Evolutionary conservation across 2,888 invertebrate genomes (phyloP), one percentile per base, ranked within the genome.

Genomic region (Sinotaia quadrata): DNA sequence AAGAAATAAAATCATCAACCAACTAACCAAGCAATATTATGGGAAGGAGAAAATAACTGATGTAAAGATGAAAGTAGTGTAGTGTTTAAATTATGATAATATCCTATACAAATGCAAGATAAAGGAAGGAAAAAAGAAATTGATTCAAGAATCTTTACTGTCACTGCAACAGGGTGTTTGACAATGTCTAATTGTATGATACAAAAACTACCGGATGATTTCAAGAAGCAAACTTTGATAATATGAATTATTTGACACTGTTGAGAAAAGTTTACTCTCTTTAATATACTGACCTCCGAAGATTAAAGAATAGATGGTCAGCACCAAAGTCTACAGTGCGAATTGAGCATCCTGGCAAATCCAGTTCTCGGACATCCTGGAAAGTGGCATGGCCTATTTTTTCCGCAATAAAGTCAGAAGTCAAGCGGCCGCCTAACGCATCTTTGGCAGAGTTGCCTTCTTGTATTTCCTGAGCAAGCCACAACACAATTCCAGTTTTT

Each of bases 351-450:
- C 82, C 82, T 4, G 88, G 87, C 37, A 88, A 79, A 71, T 88
- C 88, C 69, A 88, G 79, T 69, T 87, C 86, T 68, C 82, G 67
- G 5, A 88, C 79, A n/a, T 87, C 87, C 44, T 75, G 72, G 74
- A 87, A 87, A 72, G 81, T 82, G 18, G 84, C 77, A 73, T 86
- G 85, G 49, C 86, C 83, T 4, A 87, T 69, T 72, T 84, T 84
- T 73, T 88, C 88, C 1, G 85, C 87, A 21, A 88, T 83, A 78
- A 87, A 87, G 73, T 88, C 88, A 60, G 82, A 77, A 2, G 88
- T 88, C 60, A 88, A 77, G 51, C 87, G 78, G 12, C 88, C 88
- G 49, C 88, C 88, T 76, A 88, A 87, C 56, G 82, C 78, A 52
- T 88, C 88, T 69, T 84, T 85, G 12, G 88, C 87, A 67, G 78